phyloP scores from a whole-genome alignment of 2,113 vertebrate species.

The Pontoporia blainvillei region DNA sequence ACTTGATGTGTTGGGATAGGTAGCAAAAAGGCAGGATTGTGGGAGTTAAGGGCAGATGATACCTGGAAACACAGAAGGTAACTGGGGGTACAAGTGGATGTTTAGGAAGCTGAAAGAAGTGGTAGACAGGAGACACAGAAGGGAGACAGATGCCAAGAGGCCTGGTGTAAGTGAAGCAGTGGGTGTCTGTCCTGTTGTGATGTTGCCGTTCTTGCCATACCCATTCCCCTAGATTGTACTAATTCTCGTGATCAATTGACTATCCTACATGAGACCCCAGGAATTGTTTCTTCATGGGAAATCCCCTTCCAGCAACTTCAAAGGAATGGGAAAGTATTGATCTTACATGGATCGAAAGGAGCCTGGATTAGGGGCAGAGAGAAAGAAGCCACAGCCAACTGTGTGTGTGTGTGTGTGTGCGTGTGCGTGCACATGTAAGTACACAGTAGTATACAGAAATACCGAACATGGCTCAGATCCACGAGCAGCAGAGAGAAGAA shows the following conservation, averaged over 20 bases:
- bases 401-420: neutral
- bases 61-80: neutral
- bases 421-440: neutral
- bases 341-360: neutral
- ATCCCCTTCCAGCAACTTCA: neutral
- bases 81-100: neutral
- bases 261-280: neutral
- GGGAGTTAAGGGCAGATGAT: neutral
- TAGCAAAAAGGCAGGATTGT: neutral
- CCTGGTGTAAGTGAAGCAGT: neutral
- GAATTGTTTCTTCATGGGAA: neutral
- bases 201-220: neutral
- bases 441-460: too few species aligned
- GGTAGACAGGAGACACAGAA: neutral
- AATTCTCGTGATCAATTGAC: neutral
- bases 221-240: neutral
- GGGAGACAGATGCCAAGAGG: neutral
- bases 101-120: neutral
- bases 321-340: neutral
- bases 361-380: neutral
- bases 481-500: neutral
- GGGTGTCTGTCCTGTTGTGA: neutral
- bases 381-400: neutral
- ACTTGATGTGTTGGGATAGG: neutral
- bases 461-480: neutral